Evolutionary conservation across 2,888 invertebrate species (phyloP).

Genomic region (Augochlorella aurata): DNA sequence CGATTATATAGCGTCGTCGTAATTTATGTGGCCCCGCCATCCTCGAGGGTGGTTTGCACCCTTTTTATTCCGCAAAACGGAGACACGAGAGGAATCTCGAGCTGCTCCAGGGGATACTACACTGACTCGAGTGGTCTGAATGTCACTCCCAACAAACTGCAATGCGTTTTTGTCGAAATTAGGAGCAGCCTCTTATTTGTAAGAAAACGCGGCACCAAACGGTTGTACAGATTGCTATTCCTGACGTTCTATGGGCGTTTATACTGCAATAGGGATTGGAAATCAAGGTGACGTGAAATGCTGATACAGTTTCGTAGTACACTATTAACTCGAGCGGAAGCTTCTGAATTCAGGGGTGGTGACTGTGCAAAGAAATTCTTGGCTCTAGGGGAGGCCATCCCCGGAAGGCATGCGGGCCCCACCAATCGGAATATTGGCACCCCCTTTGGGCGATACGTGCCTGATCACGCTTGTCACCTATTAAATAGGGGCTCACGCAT

Average conservation of each 20-base stretch:
- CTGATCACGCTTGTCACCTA: constrained; percentile 9
- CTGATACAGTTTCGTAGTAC: not conserved
- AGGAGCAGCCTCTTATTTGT: not conserved
- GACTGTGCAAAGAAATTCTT: constrained; percentile 12
- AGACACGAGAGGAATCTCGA: not conserved
- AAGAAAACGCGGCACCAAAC: not conserved
- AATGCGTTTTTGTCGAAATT: not conserved
- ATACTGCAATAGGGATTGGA: not conserved
- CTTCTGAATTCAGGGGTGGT: not conserved
- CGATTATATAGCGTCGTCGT: not conserved
- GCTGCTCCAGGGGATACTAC: not conserved
- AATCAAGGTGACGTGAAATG: not conserved
- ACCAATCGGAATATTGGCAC: not conserved
- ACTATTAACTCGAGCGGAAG: constrained; percentile 1
- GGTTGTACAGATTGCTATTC: not conserved
- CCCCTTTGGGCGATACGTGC: constrained; percentile 12
- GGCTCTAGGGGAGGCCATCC: not conserved
- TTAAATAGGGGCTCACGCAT: constrained; percentile 10
- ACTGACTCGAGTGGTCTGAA: not conserved
- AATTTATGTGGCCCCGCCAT: not conserved
- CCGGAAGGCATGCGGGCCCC: constrained; percentile 2
- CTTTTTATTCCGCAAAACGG: not conserved
- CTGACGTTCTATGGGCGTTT: not conserved
- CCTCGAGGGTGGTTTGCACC: not conserved
- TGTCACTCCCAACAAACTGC: not conserved